Conservation (phyloP, 2,888 invertebrate genomes). For the Mimumesa dahlbomi region DNA sequence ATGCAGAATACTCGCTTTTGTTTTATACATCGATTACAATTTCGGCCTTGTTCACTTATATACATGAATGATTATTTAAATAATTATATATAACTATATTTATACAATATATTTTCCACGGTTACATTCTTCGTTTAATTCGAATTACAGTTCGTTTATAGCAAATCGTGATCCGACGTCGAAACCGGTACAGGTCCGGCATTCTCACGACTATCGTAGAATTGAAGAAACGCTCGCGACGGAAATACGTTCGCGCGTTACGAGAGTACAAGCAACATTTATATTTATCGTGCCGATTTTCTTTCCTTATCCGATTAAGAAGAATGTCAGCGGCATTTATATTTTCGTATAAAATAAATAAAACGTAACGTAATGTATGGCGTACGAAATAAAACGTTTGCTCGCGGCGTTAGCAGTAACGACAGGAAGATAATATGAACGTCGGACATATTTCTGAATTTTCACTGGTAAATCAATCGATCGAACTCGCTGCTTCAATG, state of each 20-base stretch:
- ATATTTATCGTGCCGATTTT: slow-evolving; percentile 1
- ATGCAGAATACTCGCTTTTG: not conserved
- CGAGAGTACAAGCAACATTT: slow-evolving; percentile 21
- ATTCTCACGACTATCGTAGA: slow-evolving; percentile 4
- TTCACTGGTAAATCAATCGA: slow-evolving; percentile 10
- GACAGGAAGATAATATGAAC: not conserved
- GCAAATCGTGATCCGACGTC: slow-evolving; percentile 20
- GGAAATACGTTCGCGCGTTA: slow-evolving; percentile 11
- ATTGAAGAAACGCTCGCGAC: not conserved
- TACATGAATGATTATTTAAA: slow-evolving; percentile 37
- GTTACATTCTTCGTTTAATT: slow-evolving; percentile 15
- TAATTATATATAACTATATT: slow-evolving; percentile 41
- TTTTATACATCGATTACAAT: slow-evolving; percentile 21
- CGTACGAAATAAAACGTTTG: not conserved
- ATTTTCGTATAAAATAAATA: slow-evolving; percentile 33
- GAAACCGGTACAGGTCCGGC: not conserved
- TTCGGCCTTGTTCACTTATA: slow-evolving; percentile 13
- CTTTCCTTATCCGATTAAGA: not conserved
- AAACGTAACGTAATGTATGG: not conserved
- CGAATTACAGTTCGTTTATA: slow-evolving; percentile 16
- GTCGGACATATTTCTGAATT: slow-evolving; percentile 8
- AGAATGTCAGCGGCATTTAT: slow-evolving; percentile 6
- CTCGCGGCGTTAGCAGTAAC: not conserved
- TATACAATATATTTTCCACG: slow-evolving; percentile 46
- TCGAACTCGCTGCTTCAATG: slow-evolving; percentile 1